A percentile compares a stretch with the other conserved stretches of the same genome.
Conservation (phyloP, 1,140 invertebrate genomes). For the Alviniconcha marisindica region DNA sequence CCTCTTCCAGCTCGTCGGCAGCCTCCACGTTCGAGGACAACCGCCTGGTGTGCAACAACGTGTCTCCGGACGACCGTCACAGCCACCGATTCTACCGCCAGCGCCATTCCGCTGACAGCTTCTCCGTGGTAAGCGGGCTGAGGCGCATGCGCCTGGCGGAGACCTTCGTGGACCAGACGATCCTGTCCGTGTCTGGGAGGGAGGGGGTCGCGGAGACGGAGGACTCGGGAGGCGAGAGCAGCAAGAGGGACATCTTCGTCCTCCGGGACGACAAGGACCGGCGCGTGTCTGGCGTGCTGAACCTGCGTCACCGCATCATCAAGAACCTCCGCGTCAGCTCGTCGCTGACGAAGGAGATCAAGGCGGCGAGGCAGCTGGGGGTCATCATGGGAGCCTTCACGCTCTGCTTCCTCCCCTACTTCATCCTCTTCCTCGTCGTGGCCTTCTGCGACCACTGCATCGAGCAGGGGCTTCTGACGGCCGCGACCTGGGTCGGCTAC, state of each 20-base stretch:
- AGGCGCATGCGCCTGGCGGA: slow-evolving; percentile 56
- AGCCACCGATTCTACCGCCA: slow-evolving; percentile 38
- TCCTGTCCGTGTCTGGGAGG: slow-evolving; percentile 6
- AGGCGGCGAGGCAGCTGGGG: slow-evolving; percentile 82
- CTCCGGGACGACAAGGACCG: slow-evolving; percentile 59
- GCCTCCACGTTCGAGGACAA: slow-evolving; percentile 50
- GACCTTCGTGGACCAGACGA: slow-evolving; percentile 54
- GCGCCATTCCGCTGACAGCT: slow-evolving; percentile 41
- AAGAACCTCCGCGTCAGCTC: slow-evolving; percentile 66
- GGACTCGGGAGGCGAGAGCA: slow-evolving; percentile 34
- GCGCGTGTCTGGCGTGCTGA: slow-evolving; percentile 51
- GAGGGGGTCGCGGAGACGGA: slow-evolving; percentile 31
- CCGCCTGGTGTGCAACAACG: slow-evolving; percentile 44
- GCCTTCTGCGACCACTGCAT: slow-evolving; percentile 80
- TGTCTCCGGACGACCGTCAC: slow-evolving; percentile 51
- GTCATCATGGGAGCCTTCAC: slow-evolving; percentile 83
- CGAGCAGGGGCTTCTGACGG: slow-evolving; percentile 69
- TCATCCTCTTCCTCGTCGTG: slow-evolving; percentile 81
- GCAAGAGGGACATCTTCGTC: slow-evolving; percentile 51
- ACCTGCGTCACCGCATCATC: slow-evolving; percentile 44
- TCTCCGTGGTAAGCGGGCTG: slow-evolving; percentile 54
- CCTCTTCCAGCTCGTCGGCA: slow-evolving; percentile 36
- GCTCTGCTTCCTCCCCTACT: slow-evolving; percentile 82
- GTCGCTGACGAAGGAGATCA: slow-evolving; percentile 79
- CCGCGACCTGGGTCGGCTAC: slow-evolving; percentile 80